Evolutionary conservation across 1,140 invertebrate genomes (phyloP), one percentile per base, ranked within the genome.

Genomic region (Bombus sibiricus): DNA sequence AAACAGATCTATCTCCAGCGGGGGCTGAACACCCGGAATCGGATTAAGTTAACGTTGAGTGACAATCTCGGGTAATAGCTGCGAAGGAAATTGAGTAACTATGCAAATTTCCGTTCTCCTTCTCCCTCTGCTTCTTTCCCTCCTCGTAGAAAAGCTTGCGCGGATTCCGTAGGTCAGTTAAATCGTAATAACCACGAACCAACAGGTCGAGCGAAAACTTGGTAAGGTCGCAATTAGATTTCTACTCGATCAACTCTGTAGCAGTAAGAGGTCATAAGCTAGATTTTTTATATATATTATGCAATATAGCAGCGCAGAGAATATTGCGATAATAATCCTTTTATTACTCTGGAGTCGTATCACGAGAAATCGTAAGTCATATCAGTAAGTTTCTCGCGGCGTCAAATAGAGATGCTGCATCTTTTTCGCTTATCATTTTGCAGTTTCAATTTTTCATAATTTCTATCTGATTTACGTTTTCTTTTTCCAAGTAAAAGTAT

Each of bases 21-120:
- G 22, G 6, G 25, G 8, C 68, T 43, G 80, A 41, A 85, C 66
- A 43, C 18, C 57, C 66, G 34, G 59, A 77, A 85, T 88, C 59
- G 69, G 47, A 77, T 85, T 89, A 72, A 62, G 43, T 69, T 71
- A 37, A 75, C 59, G 78, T 53, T 81, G 75, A 85, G 74, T 77
- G 74, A 83, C 73, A 83, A 83, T 83, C 81, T 77, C 81, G 47
- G 62, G 74, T 77, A 83, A 83, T 83, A 88, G 41, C 78, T 22
- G 76, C 8, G 59, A 68, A 59, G 73, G 59, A 81, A 85, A 88
- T 74, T 47, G 78, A 85, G 64, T 80, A 75, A 76, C 47, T 81
- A 80, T 76, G 77, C 62, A 81, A 85, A 81, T 85, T 89, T 85
- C 41, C 34, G 25, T 22, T 34, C 41, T 41, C 53, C 74, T 59